These are phyloP conservation scores for Holothuria leucospilota DNA, from an alignment of 53 echinoderm and acorn worm species.

Conservation along the genomic window DNA sequence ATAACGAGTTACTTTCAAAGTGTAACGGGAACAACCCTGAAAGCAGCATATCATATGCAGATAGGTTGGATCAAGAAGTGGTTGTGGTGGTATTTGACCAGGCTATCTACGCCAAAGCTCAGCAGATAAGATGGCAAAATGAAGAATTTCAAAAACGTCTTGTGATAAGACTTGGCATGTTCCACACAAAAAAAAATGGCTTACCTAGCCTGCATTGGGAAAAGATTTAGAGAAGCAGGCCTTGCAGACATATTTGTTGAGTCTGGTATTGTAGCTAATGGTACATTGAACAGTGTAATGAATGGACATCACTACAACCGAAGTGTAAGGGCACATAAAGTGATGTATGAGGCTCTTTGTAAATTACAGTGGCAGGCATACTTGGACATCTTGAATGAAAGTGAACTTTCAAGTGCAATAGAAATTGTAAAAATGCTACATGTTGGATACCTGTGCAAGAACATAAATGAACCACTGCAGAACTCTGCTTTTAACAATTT, in stretches of 20 bases:
- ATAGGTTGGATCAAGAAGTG: too few species aligned
- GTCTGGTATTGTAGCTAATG: conserved; percentile 53
- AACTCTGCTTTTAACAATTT: conserved; percentile 28
- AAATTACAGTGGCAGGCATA: conserved; percentile 48
- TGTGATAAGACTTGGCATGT: conserved; percentile 59
- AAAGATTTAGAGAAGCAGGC: conserved; percentile 56
- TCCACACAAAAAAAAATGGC: conserved; percentile 63
- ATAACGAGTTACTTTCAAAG: too few species aligned
- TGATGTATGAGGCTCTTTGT: conserved; percentile 30
- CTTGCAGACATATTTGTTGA: conserved; percentile 45
- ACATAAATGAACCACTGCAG: conserved; percentile 6
- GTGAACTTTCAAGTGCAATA: not conserved
- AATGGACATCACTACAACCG: conserved; percentile 50
- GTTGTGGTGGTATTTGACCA: conserved; percentile 69
- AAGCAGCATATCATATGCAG: too few species aligned
- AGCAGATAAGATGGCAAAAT: conserved; percentile 64
- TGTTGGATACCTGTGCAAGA: not conserved
- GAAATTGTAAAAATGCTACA: not conserved
- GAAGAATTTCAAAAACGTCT: conserved; percentile 30
- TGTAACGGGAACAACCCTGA: too few species aligned
- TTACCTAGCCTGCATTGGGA: conserved; percentile 55
- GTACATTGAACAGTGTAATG: conserved; percentile 47
- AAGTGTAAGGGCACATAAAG: conserved; percentile 44
- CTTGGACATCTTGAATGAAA: not conserved
- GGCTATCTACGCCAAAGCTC: conserved; percentile 66